Conservation (phyloP, 2,113 vertebrate species). For the Oophaga pumilio region DNA sequence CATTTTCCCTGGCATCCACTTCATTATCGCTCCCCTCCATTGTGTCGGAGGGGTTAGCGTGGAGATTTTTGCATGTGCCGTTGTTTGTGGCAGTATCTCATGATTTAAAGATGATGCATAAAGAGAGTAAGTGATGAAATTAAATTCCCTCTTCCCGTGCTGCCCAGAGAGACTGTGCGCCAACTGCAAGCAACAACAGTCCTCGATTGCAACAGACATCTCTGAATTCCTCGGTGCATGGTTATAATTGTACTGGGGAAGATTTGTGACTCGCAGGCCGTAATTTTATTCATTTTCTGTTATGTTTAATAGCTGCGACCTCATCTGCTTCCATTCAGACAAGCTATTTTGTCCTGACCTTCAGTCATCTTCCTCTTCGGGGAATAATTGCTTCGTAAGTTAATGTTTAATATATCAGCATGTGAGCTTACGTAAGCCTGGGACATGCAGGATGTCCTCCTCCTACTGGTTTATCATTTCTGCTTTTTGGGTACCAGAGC, state of each 20-base stretch:
- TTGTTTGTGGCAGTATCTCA: conserved; percentile 27
- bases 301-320: conserved; percentile 42
- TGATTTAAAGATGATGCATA: conserved; percentile 60
- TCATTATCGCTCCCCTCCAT: conserved; percentile 21
- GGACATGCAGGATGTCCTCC: neutral
- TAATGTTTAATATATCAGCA: conserved; percentile 32
- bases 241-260: conserved; percentile 37
- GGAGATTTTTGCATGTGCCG: conserved; percentile 45
- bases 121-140: conserved; percentile 68
- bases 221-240: conserved; percentile 53
- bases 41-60: conserved; percentile 9
- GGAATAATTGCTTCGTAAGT: conserved; percentile 52
- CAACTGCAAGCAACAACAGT: conserved; percentile 62
- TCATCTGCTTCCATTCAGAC: conserved; percentile 59
- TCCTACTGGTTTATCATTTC: neutral
- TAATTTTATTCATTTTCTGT: conserved; percentile 56
- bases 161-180: conserved; percentile 7
- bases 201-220: conserved; percentile 66
- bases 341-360: conserved; percentile 49
- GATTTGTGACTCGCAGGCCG: conserved; percentile 2
- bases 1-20: conserved; percentile 12
- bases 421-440: neutral
- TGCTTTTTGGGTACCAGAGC: conserved; percentile 1
- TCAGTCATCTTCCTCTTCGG: conserved; percentile 47
- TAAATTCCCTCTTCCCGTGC: neutral